phyloP scores from a whole-genome alignment of 2,113 vertebrate species.

The Junco hyemalis region DNA sequence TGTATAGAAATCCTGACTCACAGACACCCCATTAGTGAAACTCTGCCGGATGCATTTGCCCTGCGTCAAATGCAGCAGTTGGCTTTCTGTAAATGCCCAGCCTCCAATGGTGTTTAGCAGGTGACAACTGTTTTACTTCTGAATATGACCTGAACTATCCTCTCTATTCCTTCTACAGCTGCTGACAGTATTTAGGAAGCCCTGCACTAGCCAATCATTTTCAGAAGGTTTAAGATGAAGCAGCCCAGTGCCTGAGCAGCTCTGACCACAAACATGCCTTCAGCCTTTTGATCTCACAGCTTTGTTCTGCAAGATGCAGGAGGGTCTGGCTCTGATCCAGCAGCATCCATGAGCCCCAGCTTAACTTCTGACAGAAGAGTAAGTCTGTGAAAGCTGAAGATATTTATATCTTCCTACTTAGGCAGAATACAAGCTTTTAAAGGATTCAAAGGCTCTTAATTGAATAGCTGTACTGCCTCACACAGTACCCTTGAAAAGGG shows the following conservation, averaged over 20 bases:
- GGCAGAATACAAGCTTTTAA: slow-evolving; percentile 13
- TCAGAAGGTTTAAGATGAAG: not conserved
- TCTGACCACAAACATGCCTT: not conserved
- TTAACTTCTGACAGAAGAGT: not conserved
- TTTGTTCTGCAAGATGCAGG: not conserved
- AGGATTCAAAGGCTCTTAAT: slow-evolving; percentile 28
- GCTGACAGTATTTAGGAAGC: not conserved
- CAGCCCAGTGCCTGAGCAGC: not conserved
- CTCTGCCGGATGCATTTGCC: not conserved
- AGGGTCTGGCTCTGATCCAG: not conserved
- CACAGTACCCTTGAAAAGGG: not conserved
- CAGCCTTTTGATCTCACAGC: not conserved
- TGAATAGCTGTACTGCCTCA: not conserved
- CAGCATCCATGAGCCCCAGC: not conserved
- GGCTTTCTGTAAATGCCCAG: not conserved
- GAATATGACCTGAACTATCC: not conserved
- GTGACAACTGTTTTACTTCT: not conserved
- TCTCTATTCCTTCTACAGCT: not conserved
- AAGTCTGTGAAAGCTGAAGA: not conserved
- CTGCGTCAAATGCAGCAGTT: not conserved
- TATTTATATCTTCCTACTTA: not conserved
- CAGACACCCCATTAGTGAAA: not conserved
- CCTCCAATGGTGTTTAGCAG: not conserved
- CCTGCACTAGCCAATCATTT: not conserved
- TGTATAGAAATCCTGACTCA: not conserved